These are phyloP conservation scores for Gonatopus flavifemur DNA, from an alignment of 1,140 invertebrate genomes.

Conservation along the genomic window DNA sequence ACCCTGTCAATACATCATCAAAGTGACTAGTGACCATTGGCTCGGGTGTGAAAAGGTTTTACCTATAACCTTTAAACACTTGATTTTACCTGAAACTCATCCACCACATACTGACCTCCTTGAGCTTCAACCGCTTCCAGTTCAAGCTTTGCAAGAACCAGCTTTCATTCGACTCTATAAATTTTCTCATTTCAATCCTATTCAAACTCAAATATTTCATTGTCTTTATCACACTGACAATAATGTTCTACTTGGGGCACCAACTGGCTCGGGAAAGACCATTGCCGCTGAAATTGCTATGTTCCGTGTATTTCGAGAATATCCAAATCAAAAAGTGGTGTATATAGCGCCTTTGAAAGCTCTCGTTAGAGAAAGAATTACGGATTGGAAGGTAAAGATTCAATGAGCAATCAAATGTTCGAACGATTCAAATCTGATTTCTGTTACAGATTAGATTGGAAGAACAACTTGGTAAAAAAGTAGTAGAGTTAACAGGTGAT, in stretches of 20 bases:
- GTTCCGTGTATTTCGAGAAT: constrained; percentile 86
- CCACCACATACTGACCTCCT: constrained; percentile 93
- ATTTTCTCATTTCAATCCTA: constrained; percentile 97
- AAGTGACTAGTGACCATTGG: constrained; percentile 88
- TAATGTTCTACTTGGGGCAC: constrained; percentile 94
- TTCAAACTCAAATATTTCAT: constrained; percentile 99
- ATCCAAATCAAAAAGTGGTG: constrained; percentile 87
- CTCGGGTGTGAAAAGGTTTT: constrained; percentile 75
- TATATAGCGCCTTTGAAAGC: constrained; percentile 99
- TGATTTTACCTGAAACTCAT: constrained; percentile 90
- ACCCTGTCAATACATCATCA: constrained; percentile 90
- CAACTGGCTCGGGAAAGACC: constrained; percentile 98
- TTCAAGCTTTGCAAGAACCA: constrained; percentile 77
- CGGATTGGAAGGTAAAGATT: constrained; percentile 95
- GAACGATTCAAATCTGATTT: too few relatives aligned
- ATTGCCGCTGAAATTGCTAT: constrained; percentile 98
- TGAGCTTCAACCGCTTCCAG: constrained; percentile 87
- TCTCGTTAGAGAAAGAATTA: constrained; percentile 92
- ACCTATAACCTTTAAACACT: constrained; percentile 83
- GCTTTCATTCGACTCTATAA: constrained; percentile 82
- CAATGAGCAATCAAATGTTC: too few relatives aligned
- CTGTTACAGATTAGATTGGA: constrained; percentile 79
- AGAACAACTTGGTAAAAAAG: constrained; percentile 75
- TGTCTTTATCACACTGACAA: constrained; percentile 93
- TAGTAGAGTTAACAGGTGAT: constrained; percentile 97